Conservation (phyloP, 2,113 vertebrate genomes). For the Notechis scutatus region DNA sequence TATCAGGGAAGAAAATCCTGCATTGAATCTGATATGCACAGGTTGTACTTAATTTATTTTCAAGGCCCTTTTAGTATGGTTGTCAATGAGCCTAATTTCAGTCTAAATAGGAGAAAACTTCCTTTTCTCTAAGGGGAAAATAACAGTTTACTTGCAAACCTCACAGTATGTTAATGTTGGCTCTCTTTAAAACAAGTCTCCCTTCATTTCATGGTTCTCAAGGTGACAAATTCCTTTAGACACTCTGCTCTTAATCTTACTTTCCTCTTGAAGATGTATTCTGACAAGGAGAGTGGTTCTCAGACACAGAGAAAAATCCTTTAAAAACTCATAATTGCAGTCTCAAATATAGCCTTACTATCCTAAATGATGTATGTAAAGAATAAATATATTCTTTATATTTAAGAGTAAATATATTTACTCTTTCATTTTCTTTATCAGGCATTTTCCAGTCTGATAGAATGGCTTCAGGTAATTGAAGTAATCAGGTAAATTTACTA, state of each 20-base stretch:
- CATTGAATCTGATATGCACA: not conserved
- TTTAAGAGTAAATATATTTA: no score
- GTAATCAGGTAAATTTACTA: not conserved
- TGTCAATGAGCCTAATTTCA: not conserved
- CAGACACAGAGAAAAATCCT: not conserved
- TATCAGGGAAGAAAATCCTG: accelerated
- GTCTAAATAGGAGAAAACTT: not conserved
- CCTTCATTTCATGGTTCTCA: not conserved
- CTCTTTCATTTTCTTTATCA: not conserved
- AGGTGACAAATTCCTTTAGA: not conserved
- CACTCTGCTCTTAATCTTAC: not conserved
- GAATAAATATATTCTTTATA: no score
- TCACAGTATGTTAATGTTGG: not conserved
- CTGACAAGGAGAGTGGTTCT: not conserved
- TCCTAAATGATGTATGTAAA: not conserved
- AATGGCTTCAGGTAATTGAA: not conserved
- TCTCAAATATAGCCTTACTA: constrained; percentile 4
- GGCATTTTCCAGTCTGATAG: constrained; percentile 10
- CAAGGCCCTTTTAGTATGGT: not conserved
- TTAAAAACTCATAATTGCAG: not conserved
- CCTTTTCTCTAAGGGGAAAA: not conserved
- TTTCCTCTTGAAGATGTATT: not conserved
- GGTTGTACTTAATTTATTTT: not conserved
- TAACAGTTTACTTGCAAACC: not conserved
- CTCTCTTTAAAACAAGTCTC: not conserved